Conservation (phyloP, 2,888 invertebrate genomes). For the Thera britannica region DNA sequence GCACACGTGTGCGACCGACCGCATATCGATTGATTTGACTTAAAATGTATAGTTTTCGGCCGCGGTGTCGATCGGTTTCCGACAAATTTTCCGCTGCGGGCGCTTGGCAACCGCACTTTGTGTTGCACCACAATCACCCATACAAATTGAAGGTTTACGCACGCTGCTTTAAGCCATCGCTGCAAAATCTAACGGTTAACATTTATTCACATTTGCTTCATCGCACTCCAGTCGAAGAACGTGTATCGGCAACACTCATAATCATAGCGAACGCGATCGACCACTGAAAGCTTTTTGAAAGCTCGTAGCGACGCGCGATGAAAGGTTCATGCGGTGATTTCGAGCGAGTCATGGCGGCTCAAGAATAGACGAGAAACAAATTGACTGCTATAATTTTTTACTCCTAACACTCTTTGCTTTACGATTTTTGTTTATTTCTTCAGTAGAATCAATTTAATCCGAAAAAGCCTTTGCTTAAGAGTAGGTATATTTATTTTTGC, state of each 20-base stretch:
- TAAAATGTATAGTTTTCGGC: constrained; percentile 79
- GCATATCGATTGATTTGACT: constrained; percentile 80
- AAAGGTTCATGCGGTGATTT: constrained; percentile 75
- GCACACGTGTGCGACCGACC: constrained; percentile 74
- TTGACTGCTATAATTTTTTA: constrained; percentile 46
- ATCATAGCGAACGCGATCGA: constrained; percentile 72
- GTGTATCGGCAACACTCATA: constrained; percentile 69
- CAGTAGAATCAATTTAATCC: constrained; percentile 16
- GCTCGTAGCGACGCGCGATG: constrained; percentile 74
- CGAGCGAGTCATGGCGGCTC: constrained; percentile 62
- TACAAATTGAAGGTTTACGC: constrained; percentile 61
- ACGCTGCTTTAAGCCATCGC: constrained; percentile 48
- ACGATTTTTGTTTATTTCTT: constrained; percentile 14
- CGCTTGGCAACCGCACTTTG: constrained; percentile 74
- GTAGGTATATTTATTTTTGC: constrained; percentile 22
- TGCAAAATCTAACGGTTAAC: constrained; percentile 45
- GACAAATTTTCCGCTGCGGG: constrained; percentile 77
- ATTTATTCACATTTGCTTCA: constrained; percentile 52
- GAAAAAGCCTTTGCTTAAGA: neutral
- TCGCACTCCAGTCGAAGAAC: constrained; percentile 58
- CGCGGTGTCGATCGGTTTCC: constrained; percentile 73
- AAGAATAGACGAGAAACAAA: constrained; percentile 48
- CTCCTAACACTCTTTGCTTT: constrained; percentile 27
- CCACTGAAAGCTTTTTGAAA: constrained; percentile 82
- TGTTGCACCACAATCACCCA: constrained; percentile 63